phyloP scores from a whole-genome alignment of 2,113 vertebrate genomes.

The Pagrus major region DNA sequence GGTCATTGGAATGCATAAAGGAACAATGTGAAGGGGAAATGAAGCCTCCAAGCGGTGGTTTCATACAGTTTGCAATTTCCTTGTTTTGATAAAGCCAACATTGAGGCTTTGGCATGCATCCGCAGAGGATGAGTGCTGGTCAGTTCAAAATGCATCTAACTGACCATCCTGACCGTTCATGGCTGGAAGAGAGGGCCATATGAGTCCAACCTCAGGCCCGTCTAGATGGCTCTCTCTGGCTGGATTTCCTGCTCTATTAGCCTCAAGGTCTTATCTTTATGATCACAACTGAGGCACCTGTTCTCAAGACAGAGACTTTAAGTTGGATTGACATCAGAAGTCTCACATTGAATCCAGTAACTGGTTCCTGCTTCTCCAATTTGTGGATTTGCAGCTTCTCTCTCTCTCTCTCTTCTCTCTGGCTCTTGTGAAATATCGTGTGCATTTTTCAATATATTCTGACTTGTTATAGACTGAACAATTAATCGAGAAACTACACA shows the following conservation, averaged over 20 bases:
- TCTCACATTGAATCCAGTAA: background rate
- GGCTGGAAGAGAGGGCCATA: background rate
- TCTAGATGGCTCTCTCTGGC: conserved; percentile 23
- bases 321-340: background rate
- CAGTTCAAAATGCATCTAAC: background rate
- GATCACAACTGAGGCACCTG: conserved; percentile 2
- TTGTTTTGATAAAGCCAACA: conserved; percentile 21
- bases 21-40: conserved; percentile 59
- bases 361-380: background rate
- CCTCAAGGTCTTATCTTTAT: background rate
- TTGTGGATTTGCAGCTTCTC: too few relatives aligned
- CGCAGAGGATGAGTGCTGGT: conserved; percentile 19
- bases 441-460: background rate
- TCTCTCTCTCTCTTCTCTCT: background rate
- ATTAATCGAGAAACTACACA: background rate
- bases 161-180: background rate
- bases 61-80: conserved; percentile 65
- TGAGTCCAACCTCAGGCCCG: conserved; percentile 1
- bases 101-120: conserved; percentile 9
- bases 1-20: conserved; percentile 19
- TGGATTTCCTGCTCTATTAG: conserved; percentile 53
- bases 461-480: too few relatives aligned
- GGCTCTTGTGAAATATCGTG: background rate
- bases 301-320: background rate
- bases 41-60: conserved; percentile 52